phyloP scores from a whole-genome alignment of 2,797 vertebrate species.

The Clarias pachynema region DNA sequence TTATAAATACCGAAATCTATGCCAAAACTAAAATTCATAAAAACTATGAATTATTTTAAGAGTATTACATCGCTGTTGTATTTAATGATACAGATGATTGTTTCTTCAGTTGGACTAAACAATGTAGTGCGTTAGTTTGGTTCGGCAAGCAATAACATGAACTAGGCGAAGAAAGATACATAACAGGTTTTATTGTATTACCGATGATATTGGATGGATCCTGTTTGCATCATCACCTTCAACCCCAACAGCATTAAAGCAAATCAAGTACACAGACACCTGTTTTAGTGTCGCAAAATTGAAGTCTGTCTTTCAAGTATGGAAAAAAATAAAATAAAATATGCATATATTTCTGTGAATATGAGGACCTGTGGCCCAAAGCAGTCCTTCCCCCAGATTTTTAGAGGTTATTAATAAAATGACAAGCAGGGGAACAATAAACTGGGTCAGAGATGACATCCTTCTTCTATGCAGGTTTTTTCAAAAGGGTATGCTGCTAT shows the following conservation, averaged over 20 bases:
- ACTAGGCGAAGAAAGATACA: neutral
- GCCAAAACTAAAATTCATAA: neutral
- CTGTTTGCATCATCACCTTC: neutral
- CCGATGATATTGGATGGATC: neutral
- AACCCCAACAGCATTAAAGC: neutral
- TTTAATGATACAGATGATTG: neutral
- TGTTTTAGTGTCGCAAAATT: neutral
- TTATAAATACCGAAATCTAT: neutral
- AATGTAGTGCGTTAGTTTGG: neutral
- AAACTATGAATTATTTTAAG: neutral
- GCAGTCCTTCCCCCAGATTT: slow-evolving; percentile 51
- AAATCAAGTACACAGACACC: neutral
- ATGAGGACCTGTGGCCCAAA: slow-evolving; percentile 36
- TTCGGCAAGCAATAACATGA: neutral
- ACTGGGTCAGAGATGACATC: slow-evolving; percentile 54
- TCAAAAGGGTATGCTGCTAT: slow-evolving; percentile 31
- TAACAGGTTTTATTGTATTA: slow-evolving; percentile 7
- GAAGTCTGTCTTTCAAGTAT: neutral
- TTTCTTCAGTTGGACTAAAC: neutral
- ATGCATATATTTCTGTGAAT: slow-evolving; percentile 6
- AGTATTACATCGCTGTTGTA: neutral
- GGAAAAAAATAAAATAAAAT: neutral
- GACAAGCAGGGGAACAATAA: slow-evolving; percentile 50
- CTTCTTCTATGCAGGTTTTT: slow-evolving; percentile 34
- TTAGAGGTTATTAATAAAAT: slow-evolving; percentile 57